Evolutionary conservation across 2,113 vertebrate genomes (phyloP), one percentile per base, ranked within the genome.

Genomic region (Catharus minimus): DNA sequence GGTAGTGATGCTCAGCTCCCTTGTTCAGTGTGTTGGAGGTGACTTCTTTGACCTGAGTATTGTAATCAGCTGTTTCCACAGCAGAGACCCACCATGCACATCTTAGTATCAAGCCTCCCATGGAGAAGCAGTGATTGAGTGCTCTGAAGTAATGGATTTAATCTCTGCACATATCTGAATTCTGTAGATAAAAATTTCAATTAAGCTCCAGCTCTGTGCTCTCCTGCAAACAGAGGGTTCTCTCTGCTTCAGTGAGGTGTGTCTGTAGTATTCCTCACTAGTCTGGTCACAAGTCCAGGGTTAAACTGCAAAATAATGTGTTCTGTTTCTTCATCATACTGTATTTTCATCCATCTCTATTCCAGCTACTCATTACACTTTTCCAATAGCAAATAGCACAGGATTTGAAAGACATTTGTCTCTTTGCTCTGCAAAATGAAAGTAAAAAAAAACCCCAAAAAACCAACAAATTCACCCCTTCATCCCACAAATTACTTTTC

Each of bases 111-210:
- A 53, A 78, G 38, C 73, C 43, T 68, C 55, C 76, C 0, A 1
- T 76, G 38, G 68, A 82, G 82, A 71, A 88, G 88, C 64, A 57
- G 49, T 80, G 71, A 41, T 66, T 78, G 82, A 93, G 50, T 84
- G 69, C 90, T 92, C 85, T 94, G 33, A 84, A 75, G 62, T 86
- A 72, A 64, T 71, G 50, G 65, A 74, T 73, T 89, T 94, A 95
- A 94, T 95, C 76, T 87, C 52, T 71, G 55, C 39, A 71, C 79
- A 88, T 74, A 82, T 95, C 78, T 85, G 65, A 83, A 85, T 58
- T 89, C 64, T 93, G 49, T 36, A 69, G 88, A 73, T 89, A 93
- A 92, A 83, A 53, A 62, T 75, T 94, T 82, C 41, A 53, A 33
- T 75, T 77, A 14, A 82, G 26, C 43, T 92, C 46, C 53, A 60